Conservation (phyloP, 2,113 vertebrate species). For the Dromiciops gliroides region DNA sequence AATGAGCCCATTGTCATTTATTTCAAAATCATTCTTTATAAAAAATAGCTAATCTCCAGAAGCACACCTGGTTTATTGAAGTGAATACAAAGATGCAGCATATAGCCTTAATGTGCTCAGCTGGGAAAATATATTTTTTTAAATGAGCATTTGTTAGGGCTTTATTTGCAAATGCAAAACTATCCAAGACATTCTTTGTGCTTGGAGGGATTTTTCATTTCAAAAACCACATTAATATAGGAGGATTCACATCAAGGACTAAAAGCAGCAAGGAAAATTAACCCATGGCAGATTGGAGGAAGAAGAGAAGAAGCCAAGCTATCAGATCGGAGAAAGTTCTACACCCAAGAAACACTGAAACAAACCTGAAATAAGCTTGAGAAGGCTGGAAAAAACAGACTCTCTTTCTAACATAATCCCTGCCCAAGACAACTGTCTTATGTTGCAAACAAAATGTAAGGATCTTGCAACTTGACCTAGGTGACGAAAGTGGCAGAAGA, state of each 20-base stretch:
- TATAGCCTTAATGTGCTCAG: constrained; percentile 64
- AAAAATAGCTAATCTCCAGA: constrained; percentile 77
- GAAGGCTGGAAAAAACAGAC: constrained; percentile 64
- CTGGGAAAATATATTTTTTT: constrained; percentile 72
- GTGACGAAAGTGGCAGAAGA: constrained; percentile 73
- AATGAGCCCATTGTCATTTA: constrained; percentile 78
- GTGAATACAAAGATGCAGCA: constrained; percentile 67
- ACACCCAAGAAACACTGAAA: constrained; percentile 60
- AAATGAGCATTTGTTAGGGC: constrained; percentile 74
- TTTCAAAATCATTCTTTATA: constrained; percentile 77
- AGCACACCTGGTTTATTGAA: constrained; percentile 76
- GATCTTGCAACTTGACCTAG: constrained; percentile 69
- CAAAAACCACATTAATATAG: constrained; percentile 76
- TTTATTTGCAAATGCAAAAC: constrained; percentile 77
- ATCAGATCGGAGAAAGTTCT: constrained; percentile 64
- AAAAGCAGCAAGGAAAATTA: constrained; percentile 76
- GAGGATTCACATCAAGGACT: constrained; percentile 71
- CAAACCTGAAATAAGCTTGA: not conserved
- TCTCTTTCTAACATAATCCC: constrained; percentile 53
- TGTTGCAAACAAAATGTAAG: constrained; percentile 40
- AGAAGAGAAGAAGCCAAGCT: not conserved
- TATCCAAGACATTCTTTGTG: constrained; percentile 69
- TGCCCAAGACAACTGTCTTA: constrained; percentile 61
- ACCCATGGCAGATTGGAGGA: constrained; percentile 60
- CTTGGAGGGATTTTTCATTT: constrained; percentile 78